phyloP scores from a whole-genome alignment of 2,888 invertebrate genomes.

The Parasteatoda lunata region DNA sequence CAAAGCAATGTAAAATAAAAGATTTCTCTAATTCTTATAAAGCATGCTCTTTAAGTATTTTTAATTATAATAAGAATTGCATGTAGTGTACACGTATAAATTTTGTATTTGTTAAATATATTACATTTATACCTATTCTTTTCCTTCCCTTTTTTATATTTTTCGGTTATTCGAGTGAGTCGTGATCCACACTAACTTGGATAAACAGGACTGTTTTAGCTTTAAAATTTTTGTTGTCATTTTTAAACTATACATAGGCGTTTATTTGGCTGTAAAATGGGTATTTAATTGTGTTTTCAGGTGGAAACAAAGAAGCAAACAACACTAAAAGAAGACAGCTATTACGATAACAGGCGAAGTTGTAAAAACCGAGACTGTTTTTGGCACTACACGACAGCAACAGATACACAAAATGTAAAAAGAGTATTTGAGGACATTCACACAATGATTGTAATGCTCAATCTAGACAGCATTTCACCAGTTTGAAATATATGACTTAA shows the following conservation, averaged over 20 bases:
- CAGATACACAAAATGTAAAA: constrained; percentile 83
- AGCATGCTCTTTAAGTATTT: too few species aligned
- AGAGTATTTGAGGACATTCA: constrained; percentile 85
- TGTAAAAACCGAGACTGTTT: constrained; percentile 74
- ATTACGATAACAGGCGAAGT: constrained; percentile 34
- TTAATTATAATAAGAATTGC: too few species aligned
- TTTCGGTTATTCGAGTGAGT: too few species aligned
- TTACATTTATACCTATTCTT: too few species aligned
- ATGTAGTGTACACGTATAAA: too few species aligned
- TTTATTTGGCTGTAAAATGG: neutral
- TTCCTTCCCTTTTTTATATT: too few species aligned
- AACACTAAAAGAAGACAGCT: constrained; percentile 73
- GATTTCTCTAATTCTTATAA: too few species aligned
- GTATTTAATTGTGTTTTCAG: constrained; percentile 65
- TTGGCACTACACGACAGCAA: constrained; percentile 84
- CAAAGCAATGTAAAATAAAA: too few species aligned
- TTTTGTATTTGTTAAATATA: too few species aligned
- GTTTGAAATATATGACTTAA: constrained; percentile 13
- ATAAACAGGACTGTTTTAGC: too few species aligned
- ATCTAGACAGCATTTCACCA: constrained; percentile 65
- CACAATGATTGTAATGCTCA: constrained; percentile 78
- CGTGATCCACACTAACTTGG: too few species aligned
- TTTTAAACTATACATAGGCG: neutral
- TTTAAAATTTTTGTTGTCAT: too few species aligned
- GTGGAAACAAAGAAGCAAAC: constrained; percentile 64